These are phyloP conservation scores for Petrosia ficiformis DNA, from an alignment of 37 sponge, comb jelly and placozoan species.

Conservation along the genomic window DNA sequence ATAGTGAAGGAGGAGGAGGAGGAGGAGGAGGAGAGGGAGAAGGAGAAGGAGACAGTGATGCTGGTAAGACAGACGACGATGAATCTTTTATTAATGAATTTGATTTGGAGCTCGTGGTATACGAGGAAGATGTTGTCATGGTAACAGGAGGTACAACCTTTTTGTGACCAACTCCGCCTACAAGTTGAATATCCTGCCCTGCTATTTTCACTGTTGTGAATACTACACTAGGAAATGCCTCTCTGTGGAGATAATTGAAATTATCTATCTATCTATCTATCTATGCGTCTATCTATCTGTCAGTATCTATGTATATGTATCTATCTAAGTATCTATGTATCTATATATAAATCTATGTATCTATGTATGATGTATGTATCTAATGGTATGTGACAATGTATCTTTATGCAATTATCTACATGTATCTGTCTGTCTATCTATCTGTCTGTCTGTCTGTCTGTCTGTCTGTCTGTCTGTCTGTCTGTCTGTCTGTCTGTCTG, in stretches of 20 bases:
- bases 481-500: no score
- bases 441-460: no score
- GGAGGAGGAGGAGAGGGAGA: neutral
- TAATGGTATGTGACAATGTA: no score
- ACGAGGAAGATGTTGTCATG: neutral
- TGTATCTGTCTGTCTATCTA: no score
- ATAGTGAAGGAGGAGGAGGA: neutral
- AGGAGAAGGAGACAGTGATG: neutral
- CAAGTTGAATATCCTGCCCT: neutral
- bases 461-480: no score
- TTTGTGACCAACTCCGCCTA: neutral
- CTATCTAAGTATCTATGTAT: neutral
- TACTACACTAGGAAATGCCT: slow-evolving; percentile 35
- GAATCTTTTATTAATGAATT: neutral
- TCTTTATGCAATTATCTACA: no score
- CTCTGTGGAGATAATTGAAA: no score
- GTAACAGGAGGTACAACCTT: neutral
- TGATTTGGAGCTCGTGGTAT: neutral
- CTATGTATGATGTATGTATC: no score
- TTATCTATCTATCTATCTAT: no score
- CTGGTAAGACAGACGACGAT: neutral
- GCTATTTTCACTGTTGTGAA: slow-evolving; percentile 27
- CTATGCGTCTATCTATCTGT: no score
- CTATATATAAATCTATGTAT: no score
- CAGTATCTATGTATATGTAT: no score